Base-by-base conservation (phyloP, 2,113 vertebrate genomes). In the Hippocampus guttulatus region DNA sequence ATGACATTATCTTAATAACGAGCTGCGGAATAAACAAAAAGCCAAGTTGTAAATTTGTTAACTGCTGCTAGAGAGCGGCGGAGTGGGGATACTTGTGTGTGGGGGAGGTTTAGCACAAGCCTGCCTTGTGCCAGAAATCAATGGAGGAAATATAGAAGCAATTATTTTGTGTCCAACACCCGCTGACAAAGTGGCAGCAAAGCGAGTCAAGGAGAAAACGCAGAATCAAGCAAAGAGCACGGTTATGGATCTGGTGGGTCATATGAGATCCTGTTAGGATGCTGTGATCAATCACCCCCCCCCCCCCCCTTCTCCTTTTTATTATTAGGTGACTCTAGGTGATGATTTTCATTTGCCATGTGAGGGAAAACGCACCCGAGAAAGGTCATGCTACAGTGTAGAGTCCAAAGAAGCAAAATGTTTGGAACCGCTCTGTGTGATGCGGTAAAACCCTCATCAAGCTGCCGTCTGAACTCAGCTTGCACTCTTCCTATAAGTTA, bases 121-220 rank as follows among this genome's bases (percentile, higher is more conserved):
- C 33, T 81, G 87, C 91, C 85, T 76, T 78, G 82, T 83, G 82
- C 84, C 79, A 86, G 81, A 90, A 93, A 93, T 92, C 91, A 92
- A 91, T 92, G 88, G 82, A 84, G 89, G 91, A 91, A 92, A 92
- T 91, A 92, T 89, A 90, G 90, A 92, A 87, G 89, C 91, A 92
- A 92, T 92, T 92, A 93, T 91, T 92, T 90, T 89, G 90, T 90
- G 87, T 88, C 85, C 84, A 82, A 87, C 90, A 90, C 86, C 88
- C 72, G 79, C 90, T 91, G 91, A 92, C 84, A 90, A 91, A 90
- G 89, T 88, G 87, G 87, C 81, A 84, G 87, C 86, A 82, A 86
- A 88, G 81, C 54, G 64, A 86, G 88, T 81, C 85, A 78, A 84
- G 80, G 75, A 75, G 77, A 86, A 91, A 90, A 89, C 82, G 90